Conservation (phyloP, 2,797 vertebrate species). For the Lophotriccus pileatus region DNA sequence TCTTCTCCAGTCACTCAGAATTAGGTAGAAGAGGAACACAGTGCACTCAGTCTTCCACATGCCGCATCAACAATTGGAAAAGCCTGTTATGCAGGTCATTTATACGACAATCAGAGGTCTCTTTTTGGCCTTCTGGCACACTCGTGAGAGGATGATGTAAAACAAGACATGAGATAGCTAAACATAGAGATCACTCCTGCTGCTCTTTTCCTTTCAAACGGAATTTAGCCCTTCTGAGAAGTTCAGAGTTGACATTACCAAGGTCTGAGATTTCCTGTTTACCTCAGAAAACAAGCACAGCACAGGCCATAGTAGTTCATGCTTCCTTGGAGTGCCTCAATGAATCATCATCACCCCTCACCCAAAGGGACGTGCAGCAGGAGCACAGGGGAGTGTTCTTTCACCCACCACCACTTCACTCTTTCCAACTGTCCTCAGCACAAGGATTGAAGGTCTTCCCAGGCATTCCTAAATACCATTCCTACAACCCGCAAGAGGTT, state of each 20-base stretch:
- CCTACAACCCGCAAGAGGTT: neutral
- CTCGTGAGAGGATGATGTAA: neutral
- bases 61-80: neutral
- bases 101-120: neutral
- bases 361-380: rapidly evolving
- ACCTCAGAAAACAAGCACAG: constrained; percentile 12
- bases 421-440: neutral
- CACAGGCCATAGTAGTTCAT: neutral
- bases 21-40: neutral
- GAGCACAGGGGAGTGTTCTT: neutral
- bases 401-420: neutral
- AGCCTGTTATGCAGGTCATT: neutral
- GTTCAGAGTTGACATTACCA: constrained; percentile 18
- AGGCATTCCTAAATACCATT: neutral
- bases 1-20: neutral
- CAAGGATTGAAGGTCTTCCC: neutral
- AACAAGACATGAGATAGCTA: constrained; percentile 3
- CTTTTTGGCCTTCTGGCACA: constrained; percentile 16
- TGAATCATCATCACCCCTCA: constrained; percentile 3
- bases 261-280: constrained; percentile 42
- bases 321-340: neutral
- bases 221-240: constrained; percentile 22
- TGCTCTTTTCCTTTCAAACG: neutral
- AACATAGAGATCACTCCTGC: neutral
- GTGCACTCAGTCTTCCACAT: neutral